A percentile compares a stretch with the other conserved stretches of the same genome.
Evolutionary conservation across 2,797 vertebrate species (phyloP).

Genomic region (Aselliscus stoliczkanus): DNA sequence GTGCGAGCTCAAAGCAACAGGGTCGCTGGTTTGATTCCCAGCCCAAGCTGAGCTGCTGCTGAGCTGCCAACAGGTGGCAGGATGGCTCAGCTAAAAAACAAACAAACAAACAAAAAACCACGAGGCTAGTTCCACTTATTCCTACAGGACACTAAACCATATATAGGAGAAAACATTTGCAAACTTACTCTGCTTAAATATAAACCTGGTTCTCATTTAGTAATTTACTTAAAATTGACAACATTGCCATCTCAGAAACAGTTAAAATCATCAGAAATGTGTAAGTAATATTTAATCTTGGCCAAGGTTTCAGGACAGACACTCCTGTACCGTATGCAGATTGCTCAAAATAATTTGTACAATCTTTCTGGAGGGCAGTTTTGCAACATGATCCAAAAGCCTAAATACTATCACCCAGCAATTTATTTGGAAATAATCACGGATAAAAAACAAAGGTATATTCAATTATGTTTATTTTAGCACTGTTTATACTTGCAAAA

Average conservation of each 20-base stretch:
- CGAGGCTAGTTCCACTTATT: not conserved
- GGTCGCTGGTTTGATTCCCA: too few relatives aligned
- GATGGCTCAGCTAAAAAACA: too few relatives aligned
- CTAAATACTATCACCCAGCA: not conserved
- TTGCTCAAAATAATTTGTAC: not conserved
- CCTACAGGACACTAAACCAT: not conserved
- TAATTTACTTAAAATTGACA: slow-evolving; percentile 10
- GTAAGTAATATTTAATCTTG: not conserved
- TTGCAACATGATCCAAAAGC: not conserved
- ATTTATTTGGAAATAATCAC: not conserved
- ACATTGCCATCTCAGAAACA: not conserved
- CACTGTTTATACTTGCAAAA: not conserved
- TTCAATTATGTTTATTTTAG: not conserved
- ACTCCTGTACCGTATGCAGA: not conserved
- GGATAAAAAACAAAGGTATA: not conserved
- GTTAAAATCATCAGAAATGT: slow-evolving; percentile 11
- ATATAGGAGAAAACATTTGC: not conserved
- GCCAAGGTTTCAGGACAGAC: not conserved
- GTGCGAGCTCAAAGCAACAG: too few relatives aligned
- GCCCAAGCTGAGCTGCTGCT: too few relatives aligned
- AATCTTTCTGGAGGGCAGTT: not conserved
- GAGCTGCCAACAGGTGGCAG: too few relatives aligned
- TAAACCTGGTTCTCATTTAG: not conserved
- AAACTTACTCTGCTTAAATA: not conserved
- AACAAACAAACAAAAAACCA: too few relatives aligned